These are phyloP conservation scores for Chionis minor DNA, from an alignment of 2,113 vertebrate genomes.

Conservation along the genomic window DNA sequence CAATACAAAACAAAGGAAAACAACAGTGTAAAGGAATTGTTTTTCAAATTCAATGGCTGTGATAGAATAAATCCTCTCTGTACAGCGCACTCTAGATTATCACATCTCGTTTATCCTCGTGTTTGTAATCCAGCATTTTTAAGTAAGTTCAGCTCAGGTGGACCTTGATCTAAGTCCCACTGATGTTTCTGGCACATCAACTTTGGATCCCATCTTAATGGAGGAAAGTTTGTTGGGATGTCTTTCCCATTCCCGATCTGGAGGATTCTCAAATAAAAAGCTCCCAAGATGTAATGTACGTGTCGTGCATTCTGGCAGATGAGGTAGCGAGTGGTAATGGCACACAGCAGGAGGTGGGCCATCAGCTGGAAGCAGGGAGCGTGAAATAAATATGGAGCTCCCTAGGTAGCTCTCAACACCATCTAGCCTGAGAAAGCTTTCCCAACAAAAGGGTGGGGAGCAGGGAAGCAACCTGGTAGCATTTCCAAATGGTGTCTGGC, in stretches of 20 bases:
- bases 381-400: neutral
- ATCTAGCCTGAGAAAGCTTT: neutral
- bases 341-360: neutral
- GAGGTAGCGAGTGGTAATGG: neutral
- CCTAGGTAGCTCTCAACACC: neutral
- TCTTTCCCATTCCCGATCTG: neutral
- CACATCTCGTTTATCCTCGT: neutral
- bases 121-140: neutral
- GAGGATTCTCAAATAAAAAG: neutral
- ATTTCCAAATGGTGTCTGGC: neutral
- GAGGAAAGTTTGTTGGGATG: neutral
- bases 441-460: neutral
- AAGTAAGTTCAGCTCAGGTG: neutral
- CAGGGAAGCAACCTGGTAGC: neutral
- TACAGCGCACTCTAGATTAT: neutral
- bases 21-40: neutral
- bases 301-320: neutral
- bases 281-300: neutral
- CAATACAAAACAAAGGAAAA: neutral
- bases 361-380: neutral
- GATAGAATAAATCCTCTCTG: neutral
- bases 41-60: neutral
- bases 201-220: neutral
- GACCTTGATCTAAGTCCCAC: neutral
- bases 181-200: neutral